Evolutionary conservation across 1,140 invertebrate species (phyloP).

Genomic region (Hirudo medicinalis): DNA sequence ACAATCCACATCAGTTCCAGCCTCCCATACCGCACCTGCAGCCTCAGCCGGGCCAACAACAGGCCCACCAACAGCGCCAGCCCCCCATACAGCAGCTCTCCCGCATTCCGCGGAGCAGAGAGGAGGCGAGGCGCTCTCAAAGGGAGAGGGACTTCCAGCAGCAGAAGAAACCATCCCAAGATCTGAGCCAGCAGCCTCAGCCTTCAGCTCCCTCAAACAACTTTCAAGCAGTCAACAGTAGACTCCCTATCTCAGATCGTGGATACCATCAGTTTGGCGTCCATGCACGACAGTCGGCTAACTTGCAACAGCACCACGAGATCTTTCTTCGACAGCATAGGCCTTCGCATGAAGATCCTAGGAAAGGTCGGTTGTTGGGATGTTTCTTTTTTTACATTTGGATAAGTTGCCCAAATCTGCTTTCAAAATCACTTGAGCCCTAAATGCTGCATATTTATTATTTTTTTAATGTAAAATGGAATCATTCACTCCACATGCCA

Average conservation of each 20-base stretch:
- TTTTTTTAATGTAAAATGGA: background rate
- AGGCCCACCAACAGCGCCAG: background rate
- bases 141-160: background rate
- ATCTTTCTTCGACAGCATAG: background rate
- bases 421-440: no score
- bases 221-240: slow-evolving; percentile 11
- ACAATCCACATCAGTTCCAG: background rate
- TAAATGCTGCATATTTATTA: no score
- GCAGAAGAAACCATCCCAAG: background rate
- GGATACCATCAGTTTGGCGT: slow-evolving; percentile 2
- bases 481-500: background rate
- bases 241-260: background rate
- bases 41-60: background rate
- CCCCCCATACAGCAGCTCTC: background rate
- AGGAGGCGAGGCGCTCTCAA: background rate
- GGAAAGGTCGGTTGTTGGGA: no score
- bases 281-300: background rate
- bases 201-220: background rate
- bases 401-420: no score
- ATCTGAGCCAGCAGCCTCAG: background rate
- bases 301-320: slow-evolving; percentile 1
- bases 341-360: no score
- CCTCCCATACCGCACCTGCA: background rate
- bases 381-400: no score
- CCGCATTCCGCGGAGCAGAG: background rate